A percentile compares a stretch with the other conserved stretches of the same genome.
phyloP scores from a whole-genome alignment of 2,888 invertebrate species.

The Cephus pulcher region DNA sequence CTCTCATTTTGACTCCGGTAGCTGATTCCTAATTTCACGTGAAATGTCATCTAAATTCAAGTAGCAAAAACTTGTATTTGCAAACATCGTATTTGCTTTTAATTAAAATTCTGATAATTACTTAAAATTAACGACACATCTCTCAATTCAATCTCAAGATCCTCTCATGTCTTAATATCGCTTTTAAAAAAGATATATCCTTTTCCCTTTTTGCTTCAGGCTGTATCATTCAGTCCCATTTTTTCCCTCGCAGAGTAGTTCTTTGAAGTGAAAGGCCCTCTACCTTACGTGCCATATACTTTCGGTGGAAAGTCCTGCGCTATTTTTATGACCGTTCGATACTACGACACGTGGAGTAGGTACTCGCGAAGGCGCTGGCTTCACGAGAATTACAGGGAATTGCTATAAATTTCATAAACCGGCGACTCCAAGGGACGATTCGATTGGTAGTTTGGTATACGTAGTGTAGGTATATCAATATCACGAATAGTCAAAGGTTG shows the following conservation, averaged over 20 bases:
- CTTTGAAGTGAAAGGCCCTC: neutral
- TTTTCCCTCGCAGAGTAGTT: neutral
- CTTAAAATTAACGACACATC: neutral
- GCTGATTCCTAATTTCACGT: neutral
- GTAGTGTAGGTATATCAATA: neutral
- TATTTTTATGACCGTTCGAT: neutral
- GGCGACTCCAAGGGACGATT: neutral
- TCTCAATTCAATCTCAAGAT: neutral
- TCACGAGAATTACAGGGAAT: neutral
- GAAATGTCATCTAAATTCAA: neutral
- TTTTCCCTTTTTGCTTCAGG: neutral
- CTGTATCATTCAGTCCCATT: neutral
- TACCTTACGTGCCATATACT: neutral
- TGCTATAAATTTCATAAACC: neutral
- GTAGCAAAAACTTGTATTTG: neutral
- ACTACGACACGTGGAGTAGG: neutral
- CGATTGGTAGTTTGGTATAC: neutral
- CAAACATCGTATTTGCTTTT: neutral
- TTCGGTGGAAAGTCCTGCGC: neutral
- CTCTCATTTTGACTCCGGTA: neutral
- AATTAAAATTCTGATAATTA: neutral
- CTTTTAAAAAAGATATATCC: neutral
- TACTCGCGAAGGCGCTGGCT: neutral
- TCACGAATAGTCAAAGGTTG: neutral
- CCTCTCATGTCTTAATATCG: neutral